Percentiles rank a stretch among this genome's conserved stretches.
phyloP scores from a whole-genome alignment of 2,113 vertebrate genomes.

The Perccottus glenii region DNA sequence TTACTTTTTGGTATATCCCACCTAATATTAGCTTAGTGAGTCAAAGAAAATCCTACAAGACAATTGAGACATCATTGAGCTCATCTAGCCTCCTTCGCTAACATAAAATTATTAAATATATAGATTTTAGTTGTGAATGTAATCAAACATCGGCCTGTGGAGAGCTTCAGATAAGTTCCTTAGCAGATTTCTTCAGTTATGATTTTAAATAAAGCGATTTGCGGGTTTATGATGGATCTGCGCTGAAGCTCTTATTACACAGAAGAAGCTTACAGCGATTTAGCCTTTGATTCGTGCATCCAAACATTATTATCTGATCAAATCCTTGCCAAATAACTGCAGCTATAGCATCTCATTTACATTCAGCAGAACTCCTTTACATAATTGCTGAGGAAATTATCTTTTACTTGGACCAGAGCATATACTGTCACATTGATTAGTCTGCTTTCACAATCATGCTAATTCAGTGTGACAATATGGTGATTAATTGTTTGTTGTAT shows the following conservation, averaged over 20 bases:
- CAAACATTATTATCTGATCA: slow-evolving; percentile 59
- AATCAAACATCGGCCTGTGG: slow-evolving; percentile 27
- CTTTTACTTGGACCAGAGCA: slow-evolving; percentile 19
- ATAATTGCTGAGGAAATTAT: slow-evolving; percentile 50
- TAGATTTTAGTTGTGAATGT: slow-evolving; percentile 26
- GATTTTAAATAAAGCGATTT: slow-evolving; percentile 42
- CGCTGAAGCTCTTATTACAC: slow-evolving; percentile 31
- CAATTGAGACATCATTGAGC: slow-evolving; percentile 19
- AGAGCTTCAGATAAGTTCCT: slow-evolving; percentile 15
- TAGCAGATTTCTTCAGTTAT: slow-evolving; percentile 21
- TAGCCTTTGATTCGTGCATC: slow-evolving; percentile 36
- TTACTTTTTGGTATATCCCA: slow-evolving; percentile 29
- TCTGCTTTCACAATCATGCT: slow-evolving; percentile 11
- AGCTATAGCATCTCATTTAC: slow-evolving; percentile 47
- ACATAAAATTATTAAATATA: slow-evolving; percentile 38
- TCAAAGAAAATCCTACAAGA: slow-evolving; percentile 26
- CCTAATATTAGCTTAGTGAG: slow-evolving; percentile 49
- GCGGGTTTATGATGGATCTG: slow-evolving; percentile 33
- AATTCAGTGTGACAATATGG: slow-evolving; percentile 26
- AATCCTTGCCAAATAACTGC: slow-evolving; percentile 43
- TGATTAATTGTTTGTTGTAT: slow-evolving; percentile 36
- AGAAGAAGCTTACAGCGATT: slow-evolving; percentile 29
- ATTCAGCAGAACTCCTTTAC: slow-evolving; percentile 39
- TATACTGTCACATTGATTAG: slow-evolving; percentile 33
- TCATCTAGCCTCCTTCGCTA: slow-evolving; percentile 14